Conservation (phyloP, 2,113 vertebrate species). For the Platycercus adscitus region DNA sequence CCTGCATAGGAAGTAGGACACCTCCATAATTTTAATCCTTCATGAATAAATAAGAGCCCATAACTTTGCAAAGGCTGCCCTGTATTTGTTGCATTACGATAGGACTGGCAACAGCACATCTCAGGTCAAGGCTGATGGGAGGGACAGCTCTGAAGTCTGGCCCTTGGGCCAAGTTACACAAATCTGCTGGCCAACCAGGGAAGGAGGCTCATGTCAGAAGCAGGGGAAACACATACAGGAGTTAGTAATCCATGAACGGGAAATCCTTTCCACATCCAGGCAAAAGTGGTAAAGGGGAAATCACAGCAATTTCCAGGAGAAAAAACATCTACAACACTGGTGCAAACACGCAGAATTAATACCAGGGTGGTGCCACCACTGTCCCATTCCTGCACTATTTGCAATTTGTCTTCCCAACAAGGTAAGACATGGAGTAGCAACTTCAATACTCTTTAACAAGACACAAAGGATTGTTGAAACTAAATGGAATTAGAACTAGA, state of each 20-base stretch:
- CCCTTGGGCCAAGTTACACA: neutral
- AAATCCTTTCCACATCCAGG: neutral
- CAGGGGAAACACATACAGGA: neutral
- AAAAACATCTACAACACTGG: neutral
- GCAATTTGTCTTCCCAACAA: neutral
- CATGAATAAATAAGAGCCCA: neutral
- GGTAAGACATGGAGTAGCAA: fast-evolving
- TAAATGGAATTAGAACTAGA: neutral
- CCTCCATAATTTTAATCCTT: neutral
- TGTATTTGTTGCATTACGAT: fast-evolving
- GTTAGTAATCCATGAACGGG: neutral
- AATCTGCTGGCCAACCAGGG: neutral
- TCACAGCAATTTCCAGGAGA: neutral
- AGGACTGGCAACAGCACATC: neutral
- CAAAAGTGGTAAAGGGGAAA: neutral
- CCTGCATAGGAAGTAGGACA: neutral
- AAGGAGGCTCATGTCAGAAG: neutral
- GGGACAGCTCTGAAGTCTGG: neutral
- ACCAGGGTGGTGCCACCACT: neutral
- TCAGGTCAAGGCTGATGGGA: neutral
- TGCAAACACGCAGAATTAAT: neutral
- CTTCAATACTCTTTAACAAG: neutral
- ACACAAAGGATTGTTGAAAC: neutral
- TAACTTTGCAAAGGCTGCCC: neutral
- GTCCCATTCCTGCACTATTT: neutral